Base-by-base conservation (phyloP, 2,888 invertebrate genomes). In the Chrysolina haemoptera region DNA sequence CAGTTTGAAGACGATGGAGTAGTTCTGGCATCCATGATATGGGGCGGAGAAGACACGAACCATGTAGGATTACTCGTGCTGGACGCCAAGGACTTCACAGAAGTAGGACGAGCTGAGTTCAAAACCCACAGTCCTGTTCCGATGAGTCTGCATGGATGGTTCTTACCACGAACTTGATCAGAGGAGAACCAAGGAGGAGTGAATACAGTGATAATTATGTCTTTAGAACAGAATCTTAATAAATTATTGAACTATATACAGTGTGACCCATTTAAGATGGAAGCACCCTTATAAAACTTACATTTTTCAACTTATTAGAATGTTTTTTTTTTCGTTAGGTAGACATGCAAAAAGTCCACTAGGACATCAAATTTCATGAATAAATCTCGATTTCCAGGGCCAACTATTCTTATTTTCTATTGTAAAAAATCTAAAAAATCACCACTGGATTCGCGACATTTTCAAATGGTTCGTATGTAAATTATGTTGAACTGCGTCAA, bases 131-230 rank as follows among this genome's bases (percentile, higher is more conserved):
- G 94, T 14, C 93, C 93, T 0, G 93, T 94, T 40, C 95, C 96
- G 46, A 96, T 95, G 87, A 95, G 96, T 85, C 88, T 96, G 18
- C 96, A 96, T 83, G 96, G 96, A 20, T 96, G 95, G 95, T 96
- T 93, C 87, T 70, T 86, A 43, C 83, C 84, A 16, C 66, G 59
- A 59, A 22, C 14, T 22, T 35, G 59, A 43, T 10, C 48, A 10
- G 16, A 53, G 53, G 22, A 20, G 11, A 53, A 20, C 53, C 63
- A 74, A 67, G 41, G 62, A 46, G 59, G 40, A 63, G 27, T 11
- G 40, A 59, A 62, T 71, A 53, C 71, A 72, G 67, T 79, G 74
- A 79, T 74, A 76, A 77, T 79, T 80, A 73, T 73, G 73, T 53
- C 55, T 53, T 41, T 20, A 50, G 76, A 74, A 75, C 71, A 76